phyloP scores from a whole-genome alignment of 1,140 invertebrate genomes.

The Venturia canescens region DNA sequence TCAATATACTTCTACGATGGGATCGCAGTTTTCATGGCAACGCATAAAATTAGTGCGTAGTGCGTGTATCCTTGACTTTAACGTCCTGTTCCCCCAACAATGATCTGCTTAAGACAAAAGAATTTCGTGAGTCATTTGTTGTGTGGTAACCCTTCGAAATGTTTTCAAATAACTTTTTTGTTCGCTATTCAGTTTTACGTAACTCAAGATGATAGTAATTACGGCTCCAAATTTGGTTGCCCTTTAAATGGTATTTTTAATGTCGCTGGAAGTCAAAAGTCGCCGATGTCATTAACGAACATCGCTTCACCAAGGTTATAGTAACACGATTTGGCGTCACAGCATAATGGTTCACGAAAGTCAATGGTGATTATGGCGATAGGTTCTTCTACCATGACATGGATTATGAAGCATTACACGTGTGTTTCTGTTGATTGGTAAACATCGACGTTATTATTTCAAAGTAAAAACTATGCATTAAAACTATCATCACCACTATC shows the following conservation, averaged over 20 bases:
- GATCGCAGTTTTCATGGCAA: too few species aligned
- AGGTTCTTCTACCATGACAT: background rate
- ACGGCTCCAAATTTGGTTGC: background rate
- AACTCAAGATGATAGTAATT: background rate
- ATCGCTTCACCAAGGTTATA: background rate
- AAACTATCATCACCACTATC: background rate
- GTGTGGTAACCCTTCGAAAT: slow-evolving; percentile 30
- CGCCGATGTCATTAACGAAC: slow-evolving; percentile 11
- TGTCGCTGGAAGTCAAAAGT: background rate
- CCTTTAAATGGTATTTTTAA: background rate
- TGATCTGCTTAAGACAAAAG: too few species aligned
- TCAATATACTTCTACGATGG: too few species aligned
- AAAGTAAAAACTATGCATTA: background rate
- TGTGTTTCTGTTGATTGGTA: background rate
- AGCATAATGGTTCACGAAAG: background rate
- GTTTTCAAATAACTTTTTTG: background rate
- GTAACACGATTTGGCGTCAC: background rate
- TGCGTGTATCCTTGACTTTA: too few species aligned
- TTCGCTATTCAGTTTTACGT: background rate
- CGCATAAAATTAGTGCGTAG: too few species aligned
- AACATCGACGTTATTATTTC: background rate
- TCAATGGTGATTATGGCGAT: background rate
- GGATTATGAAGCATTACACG: background rate
- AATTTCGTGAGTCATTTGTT: background rate
- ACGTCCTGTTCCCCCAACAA: too few species aligned